Percentiles rank a stretch among this genome's conserved stretches.
Conservation (phyloP, 23 tunicate species). For the Pegea sp. region DNA sequence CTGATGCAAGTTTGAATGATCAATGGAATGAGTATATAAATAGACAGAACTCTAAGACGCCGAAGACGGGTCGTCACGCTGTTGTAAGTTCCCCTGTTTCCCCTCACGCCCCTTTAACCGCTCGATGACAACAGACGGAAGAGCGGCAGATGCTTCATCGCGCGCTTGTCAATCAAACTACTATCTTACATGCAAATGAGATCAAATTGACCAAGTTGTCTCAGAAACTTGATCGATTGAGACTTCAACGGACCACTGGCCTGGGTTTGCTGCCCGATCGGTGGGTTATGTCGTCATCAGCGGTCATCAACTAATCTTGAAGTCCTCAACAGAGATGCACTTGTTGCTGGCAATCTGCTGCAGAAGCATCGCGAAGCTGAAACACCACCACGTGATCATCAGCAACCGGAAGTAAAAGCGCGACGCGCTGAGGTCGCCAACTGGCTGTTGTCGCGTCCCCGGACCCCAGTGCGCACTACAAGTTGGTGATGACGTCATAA, state of each 20-base stretch:
- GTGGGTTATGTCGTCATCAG: background rate
- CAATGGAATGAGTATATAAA: constrained; percentile 22
- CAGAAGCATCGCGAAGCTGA: background rate
- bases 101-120: too few relatives aligned
- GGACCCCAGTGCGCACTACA: background rate
- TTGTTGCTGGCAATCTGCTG: too few relatives aligned
- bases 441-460: background rate
- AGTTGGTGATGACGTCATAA: background rate
- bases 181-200: constrained; percentile 43
- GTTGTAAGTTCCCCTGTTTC: too few relatives aligned
- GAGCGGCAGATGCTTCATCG: constrained; percentile 25
- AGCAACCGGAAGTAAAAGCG: background rate
- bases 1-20: constrained; percentile 23
- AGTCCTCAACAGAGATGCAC: background rate
- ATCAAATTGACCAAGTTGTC: constrained; percentile 13
- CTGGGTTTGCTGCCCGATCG: background rate
- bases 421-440: background rate
- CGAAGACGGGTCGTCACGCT: background rate
- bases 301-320: background rate
- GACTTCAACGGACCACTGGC: background rate
- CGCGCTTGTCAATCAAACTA: constrained; percentile 49
- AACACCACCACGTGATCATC: background rate
- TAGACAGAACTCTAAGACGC: constrained; percentile 3
- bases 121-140: constrained; percentile 32
- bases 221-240: constrained; percentile 23